These are phyloP conservation scores for Drosophila ironensis DNA, from an alignment of 1,140 invertebrate species.

Conservation along the genomic window DNA sequence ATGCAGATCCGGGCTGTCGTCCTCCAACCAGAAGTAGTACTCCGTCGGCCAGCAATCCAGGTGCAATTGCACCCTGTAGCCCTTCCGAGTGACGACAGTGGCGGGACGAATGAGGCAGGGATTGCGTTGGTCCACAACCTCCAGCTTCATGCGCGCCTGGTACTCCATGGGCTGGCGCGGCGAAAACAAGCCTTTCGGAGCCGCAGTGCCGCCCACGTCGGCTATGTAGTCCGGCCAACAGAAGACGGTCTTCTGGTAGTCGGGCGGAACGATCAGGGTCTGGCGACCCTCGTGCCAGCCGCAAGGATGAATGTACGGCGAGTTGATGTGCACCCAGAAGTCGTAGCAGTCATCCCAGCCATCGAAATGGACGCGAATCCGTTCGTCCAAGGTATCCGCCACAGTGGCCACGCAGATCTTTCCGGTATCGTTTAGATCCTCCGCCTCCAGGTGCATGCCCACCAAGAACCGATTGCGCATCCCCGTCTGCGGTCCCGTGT, in stretches of 20 bases:
- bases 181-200: constrained; percentile 92
- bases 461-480: constrained; percentile 79
- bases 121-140: constrained; percentile 93
- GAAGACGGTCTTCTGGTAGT: constrained; percentile 86
- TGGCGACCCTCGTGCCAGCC: constrained; percentile 95
- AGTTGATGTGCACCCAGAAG: constrained; percentile 94
- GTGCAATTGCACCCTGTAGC: constrained; percentile 90
- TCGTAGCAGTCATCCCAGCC: constrained; percentile 97
- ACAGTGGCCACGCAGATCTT: constrained; percentile 95
- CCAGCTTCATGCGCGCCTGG: constrained; percentile 93
- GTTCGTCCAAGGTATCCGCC: constrained; percentile 90
- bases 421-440: constrained; percentile 94
- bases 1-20: constrained; percentile 95
- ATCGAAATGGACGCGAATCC: constrained; percentile 96
- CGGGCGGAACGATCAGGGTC: constrained; percentile 91
- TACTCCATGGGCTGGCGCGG: constrained; percentile 90
- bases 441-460: constrained; percentile 97
- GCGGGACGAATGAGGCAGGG: constrained; percentile 91
- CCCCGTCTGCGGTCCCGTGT: constrained; percentile 40
- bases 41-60: constrained; percentile 95
- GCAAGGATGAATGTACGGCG: constrained; percentile 96
- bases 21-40: constrained; percentile 94
- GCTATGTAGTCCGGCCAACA: constrained; percentile 92
- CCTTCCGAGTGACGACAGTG: constrained; percentile 89
- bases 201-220: constrained; percentile 88